Conservation (phyloP, 2,888 invertebrate genomes). For the Clostera curtula region DNA sequence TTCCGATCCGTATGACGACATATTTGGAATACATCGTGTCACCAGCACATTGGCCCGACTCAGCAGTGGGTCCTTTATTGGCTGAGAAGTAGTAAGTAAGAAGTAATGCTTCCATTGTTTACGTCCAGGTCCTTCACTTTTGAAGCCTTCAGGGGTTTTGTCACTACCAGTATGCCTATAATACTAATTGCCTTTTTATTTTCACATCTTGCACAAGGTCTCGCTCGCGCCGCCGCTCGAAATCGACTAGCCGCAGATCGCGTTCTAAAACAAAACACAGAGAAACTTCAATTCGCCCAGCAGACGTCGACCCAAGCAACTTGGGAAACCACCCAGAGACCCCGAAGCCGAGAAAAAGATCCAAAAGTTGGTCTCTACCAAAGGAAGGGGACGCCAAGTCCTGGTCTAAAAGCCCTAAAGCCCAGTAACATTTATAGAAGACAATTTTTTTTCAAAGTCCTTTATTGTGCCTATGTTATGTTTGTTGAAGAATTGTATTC, state of each 20-base stretch:
- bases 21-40: no score
- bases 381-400: conserved; percentile 61
- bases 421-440: conserved; percentile 20
- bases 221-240: conserved; percentile 36
- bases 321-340: neutral
- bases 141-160: no score
- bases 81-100: no score
- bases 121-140: no score
- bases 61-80: no score
- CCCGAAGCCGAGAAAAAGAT: conserved; percentile 27
- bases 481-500: neutral
- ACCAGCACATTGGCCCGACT: no score
- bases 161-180: no score
- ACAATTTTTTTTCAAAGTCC: conserved; percentile 8
- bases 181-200: conserved; percentile 2
- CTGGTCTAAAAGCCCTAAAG: conserved; percentile 71
- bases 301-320: neutral
- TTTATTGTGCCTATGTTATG: neutral
- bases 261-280: conserved; percentile 33
- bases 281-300: conserved; percentile 13
- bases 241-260: conserved; percentile 30
- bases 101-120: no score
- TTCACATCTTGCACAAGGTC: conserved; percentile 53
- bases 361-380: conserved; percentile 78
- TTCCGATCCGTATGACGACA: no score